Conservation (phyloP, 2,113 vertebrate species). For the Amblyopsis rosae region DNA sequence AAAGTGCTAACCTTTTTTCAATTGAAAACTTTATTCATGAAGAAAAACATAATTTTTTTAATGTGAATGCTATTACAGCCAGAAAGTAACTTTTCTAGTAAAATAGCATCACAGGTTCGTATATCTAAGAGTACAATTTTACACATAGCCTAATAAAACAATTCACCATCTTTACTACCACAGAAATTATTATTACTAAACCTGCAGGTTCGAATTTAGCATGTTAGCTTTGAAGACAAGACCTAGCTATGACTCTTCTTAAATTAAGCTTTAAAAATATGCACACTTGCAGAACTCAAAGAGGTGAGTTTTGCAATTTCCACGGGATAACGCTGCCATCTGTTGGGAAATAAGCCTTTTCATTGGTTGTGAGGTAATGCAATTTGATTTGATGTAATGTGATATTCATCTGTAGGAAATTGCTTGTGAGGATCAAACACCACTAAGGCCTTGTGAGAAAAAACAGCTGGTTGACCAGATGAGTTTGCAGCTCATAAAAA, state of each 20-base stretch:
- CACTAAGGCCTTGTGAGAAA: constrained; percentile 56
- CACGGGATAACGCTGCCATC: constrained; percentile 48
- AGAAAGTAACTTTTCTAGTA: background rate
- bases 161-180: background rate
- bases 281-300: constrained; percentile 35
- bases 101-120: background rate
- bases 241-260: constrained; percentile 1
- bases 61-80: background rate
- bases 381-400: constrained; percentile 65
- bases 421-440: constrained; percentile 58
- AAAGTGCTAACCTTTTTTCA: background rate
- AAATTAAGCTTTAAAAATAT: constrained; percentile 32
- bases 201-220: constrained; percentile 5
- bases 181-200: constrained; percentile 3
- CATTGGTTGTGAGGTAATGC: constrained; percentile 57
- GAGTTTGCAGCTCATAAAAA: constrained; percentile 43
- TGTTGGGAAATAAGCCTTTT: constrained; percentile 65
- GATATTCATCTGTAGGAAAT: constrained; percentile 72
- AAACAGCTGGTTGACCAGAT: constrained; percentile 69
- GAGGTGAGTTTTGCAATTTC: constrained; percentile 44
- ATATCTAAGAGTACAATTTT: background rate
- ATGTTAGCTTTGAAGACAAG: constrained; percentile 5
- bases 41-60: background rate
- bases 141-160: background rate
- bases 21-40: background rate